Base-by-base conservation (phyloP, 2,797 vertebrate species). In the Tauraco hartlaubi region DNA sequence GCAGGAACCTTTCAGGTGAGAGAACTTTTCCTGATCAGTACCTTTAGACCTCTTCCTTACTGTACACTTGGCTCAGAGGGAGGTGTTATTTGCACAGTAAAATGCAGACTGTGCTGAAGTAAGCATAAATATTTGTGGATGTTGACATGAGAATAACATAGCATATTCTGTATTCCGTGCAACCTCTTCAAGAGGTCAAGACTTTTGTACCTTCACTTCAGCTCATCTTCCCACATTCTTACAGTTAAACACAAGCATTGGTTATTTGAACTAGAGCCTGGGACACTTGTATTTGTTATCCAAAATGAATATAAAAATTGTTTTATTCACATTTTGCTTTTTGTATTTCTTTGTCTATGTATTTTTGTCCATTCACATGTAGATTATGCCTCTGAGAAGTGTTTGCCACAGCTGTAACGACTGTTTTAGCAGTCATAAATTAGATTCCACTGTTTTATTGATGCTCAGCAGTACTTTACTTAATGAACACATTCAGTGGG, bases 1-100 rank as follows among this genome's bases (percentile, higher is more conserved):
- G 98, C 98, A 11, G 99, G 99, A 55, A 98, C 98, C 89, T 99
- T 99, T 95, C 99, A 99, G 99, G 99, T 99, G 97, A 98, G 98
- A 91, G 19, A 75, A 58, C 49, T 55, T 83, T 14, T 37, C 28
- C 21, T 66, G 56, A 26, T 4, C 29, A 16, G 1, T 55, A 7
- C 9, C 7, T 46, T 35, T 22, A 29, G 21, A 37, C 48, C 3
- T 35, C 13, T n/a, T 54, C 14, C 54, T 49, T 20, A 9, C 18
- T 17, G 7, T 9, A 4, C 49, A 52, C 76, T 54, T 85, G 58
- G 15, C 66, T 72, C 39, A 35, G 6, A 52, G 54, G 26, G 66
- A 56, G 20, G 2, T 61, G 56, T 54, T 76, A 5, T 13, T 22
- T 19, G 9, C 31, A 28, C 48, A 78, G 33, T 31, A 86, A 39